Evolutionary conservation across 2,888 invertebrate genomes (phyloP).

Genomic region (Pantelozetes paolii): DNA sequence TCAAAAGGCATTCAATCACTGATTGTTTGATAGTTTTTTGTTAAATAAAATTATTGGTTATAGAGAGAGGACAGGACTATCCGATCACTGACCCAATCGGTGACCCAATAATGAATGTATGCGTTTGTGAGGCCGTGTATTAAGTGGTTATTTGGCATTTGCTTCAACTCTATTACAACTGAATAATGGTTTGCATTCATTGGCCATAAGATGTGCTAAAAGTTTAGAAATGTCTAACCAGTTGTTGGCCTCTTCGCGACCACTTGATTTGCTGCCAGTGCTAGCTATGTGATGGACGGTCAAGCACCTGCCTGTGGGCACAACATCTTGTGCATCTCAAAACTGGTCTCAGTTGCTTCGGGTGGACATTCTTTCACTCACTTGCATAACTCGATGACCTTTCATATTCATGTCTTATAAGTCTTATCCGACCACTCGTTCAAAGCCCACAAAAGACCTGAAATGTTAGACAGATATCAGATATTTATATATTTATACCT

Average conservation of each 20-base stretch:
- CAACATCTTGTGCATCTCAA: slow-evolving; percentile 22
- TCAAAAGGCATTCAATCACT: not conserved
- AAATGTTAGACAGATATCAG: slow-evolving; percentile 19
- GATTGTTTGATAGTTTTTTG: not conserved
- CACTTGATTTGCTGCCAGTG: slow-evolving; percentile 9
- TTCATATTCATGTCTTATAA: slow-evolving; percentile 25
- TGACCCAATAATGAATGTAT: slow-evolving; percentile 32
- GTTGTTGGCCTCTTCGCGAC: slow-evolving; percentile 21
- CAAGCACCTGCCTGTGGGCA: slow-evolving; percentile 39
- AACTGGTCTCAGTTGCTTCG: slow-evolving; percentile 39
- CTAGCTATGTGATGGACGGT: slow-evolving; percentile 8
- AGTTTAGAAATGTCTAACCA: slow-evolving; percentile 30
- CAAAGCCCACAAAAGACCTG: slow-evolving; percentile 38
- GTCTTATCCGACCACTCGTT: slow-evolving; percentile 30
- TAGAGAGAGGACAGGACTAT: not conserved
- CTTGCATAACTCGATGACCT: slow-evolving; percentile 40
- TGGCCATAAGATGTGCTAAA: slow-evolving; percentile 35
- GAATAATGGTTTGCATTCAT: slow-evolving; percentile 23
- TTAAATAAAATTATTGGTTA: slow-evolving; percentile 13
- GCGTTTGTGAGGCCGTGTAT: slow-evolving; percentile 4
- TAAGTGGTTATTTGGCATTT: not conserved
- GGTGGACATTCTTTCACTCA: slow-evolving; percentile 40
- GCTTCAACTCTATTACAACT: not conserved
- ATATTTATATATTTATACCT: slow-evolving; percentile 19
- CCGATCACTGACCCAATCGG: not conserved